Evolutionary conservation across 2,797 vertebrate genomes (phyloP), one percentile per base, ranked within the genome.

Genomic region (Tapera naevia): DNA sequence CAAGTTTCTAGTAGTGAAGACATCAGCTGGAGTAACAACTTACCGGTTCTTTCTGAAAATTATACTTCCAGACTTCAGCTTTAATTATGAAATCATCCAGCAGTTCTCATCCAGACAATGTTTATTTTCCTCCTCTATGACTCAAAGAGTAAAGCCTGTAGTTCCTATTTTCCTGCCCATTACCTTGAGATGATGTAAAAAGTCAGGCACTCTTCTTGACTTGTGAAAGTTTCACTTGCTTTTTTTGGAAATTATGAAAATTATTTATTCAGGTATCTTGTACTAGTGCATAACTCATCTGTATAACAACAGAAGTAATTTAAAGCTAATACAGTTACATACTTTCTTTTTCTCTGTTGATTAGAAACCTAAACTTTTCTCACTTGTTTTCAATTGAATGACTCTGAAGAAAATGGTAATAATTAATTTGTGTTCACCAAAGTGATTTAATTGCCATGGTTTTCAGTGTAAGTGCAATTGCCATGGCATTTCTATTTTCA

Each of bases 361-460:
- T 93, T 82, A n/a, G 10, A 80, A 86, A 74, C 32, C 50, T 76
- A 64, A 92, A 92, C 30, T 90, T 88, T 90, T 76, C 30, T 82
- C 13, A 62, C 91, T 94, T 94, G 45, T 89, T 91, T 93, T 87
- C 69, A 80, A 3, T 56, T 21, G 62, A 75, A 13, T 2, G 17
- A 75, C 11, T 90, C 69, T 60, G 65, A 28, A 92, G 81, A 95
- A 89, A 91, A 92, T 70, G 13, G n/a, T 56, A 88, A 48, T 92
- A 83, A 93, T 91, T 86, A 86, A 86, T 76, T 61, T 91, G n/a
- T 45, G 35, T 88, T 95, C 81, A 83, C 41, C 39, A 27, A 87
- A 88, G 39, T 81, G 65, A 66, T 72, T 92, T 93, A 89, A 86
- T 86, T 89, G 39, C 39, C 9, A 13, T 48, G 23, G 21, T 83